Conservation (phyloP, 2,113 vertebrate species). For the Eretmochelys imbricata region DNA sequence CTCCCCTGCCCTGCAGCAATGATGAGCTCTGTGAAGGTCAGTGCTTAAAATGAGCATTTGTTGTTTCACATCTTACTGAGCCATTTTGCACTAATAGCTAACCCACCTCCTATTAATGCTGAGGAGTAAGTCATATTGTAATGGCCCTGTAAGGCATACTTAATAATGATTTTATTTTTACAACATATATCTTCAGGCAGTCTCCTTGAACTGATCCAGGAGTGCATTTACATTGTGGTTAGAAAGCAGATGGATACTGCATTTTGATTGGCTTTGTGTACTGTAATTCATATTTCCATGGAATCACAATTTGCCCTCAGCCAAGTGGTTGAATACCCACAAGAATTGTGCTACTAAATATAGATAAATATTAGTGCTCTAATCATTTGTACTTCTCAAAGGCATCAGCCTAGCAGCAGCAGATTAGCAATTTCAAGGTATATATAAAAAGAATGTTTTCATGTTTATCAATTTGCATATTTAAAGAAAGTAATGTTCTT, state of each 20-base stretch:
- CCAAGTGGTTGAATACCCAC: slow-evolving; percentile 21
- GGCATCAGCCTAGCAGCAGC: not conserved
- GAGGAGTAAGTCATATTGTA: not conserved
- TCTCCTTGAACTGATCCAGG: not conserved
- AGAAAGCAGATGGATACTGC: not conserved
- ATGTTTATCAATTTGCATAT: slow-evolving; percentile 28
- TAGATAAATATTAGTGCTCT: slow-evolving; percentile 48
- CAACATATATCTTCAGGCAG: not conserved
- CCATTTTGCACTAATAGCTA: slow-evolving; percentile 63
- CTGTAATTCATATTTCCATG: not conserved
- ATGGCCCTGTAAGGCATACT: not conserved
- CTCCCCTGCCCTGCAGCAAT: not conserved
- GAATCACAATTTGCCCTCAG: slow-evolving; percentile 36
- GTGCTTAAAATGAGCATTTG: slow-evolving; percentile 60
- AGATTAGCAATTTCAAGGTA: slow-evolving; percentile 50
- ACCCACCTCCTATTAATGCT: not conserved
- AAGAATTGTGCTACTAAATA: slow-evolving; percentile 24
- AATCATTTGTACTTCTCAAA: slow-evolving; percentile 33
- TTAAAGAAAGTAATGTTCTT: slow-evolving; percentile 3
- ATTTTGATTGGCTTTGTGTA: not conserved
- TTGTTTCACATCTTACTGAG: slow-evolving; percentile 41
- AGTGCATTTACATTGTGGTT: not conserved
- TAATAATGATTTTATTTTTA: not conserved
- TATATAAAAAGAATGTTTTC: slow-evolving; percentile 8
- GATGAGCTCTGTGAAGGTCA: slow-evolving; percentile 53